Conservation (phyloP, 2,888 invertebrate species). For the Tiphia femorata region DNA sequence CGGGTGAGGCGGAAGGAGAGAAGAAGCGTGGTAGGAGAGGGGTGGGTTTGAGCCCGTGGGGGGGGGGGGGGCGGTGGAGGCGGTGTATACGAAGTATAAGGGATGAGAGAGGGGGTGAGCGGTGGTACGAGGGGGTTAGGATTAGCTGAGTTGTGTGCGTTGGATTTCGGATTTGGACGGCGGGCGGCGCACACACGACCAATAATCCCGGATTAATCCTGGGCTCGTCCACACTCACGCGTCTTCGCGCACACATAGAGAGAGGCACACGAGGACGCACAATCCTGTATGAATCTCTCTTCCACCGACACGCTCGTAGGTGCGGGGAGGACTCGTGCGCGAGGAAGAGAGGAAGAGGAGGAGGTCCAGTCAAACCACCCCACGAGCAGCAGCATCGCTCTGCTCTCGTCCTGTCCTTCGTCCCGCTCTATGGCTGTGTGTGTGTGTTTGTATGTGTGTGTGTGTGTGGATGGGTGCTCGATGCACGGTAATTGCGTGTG, state of each 20-base stretch:
- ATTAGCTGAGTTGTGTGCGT: slow-evolving; percentile 66
- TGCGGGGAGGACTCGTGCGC: background rate
- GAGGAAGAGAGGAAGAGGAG: background rate
- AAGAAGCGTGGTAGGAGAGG: slow-evolving; percentile 9
- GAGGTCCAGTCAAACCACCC: slow-evolving; percentile 44
- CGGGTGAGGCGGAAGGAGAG: slow-evolving; percentile 1
- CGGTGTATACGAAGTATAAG: background rate
- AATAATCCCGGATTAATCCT: slow-evolving; percentile 66
- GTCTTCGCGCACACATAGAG: slow-evolving; percentile 2
- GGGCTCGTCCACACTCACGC: slow-evolving; percentile 46
- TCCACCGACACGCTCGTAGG: too few species aligned
- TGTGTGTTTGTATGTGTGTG: too few species aligned
- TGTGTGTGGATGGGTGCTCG: slow-evolving; percentile 1
- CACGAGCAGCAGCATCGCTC: background rate
- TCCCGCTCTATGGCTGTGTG: too few species aligned
- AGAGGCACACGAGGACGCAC: too few species aligned
- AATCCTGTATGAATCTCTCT: too few species aligned
- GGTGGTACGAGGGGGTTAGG: slow-evolving; percentile 45
- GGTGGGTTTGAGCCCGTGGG: background rate
- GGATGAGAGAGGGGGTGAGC: slow-evolving; percentile 2
- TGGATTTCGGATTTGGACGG: slow-evolving; percentile 66
- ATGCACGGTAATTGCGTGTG: slow-evolving; percentile 3
- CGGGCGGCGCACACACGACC: slow-evolving; percentile 58
- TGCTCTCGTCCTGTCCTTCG: too few species aligned
- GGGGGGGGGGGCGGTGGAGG: background rate